These are phyloP conservation scores for Intellagama lesueurii DNA, from an alignment of 2,797 vertebrate species.

Conservation along the genomic window DNA sequence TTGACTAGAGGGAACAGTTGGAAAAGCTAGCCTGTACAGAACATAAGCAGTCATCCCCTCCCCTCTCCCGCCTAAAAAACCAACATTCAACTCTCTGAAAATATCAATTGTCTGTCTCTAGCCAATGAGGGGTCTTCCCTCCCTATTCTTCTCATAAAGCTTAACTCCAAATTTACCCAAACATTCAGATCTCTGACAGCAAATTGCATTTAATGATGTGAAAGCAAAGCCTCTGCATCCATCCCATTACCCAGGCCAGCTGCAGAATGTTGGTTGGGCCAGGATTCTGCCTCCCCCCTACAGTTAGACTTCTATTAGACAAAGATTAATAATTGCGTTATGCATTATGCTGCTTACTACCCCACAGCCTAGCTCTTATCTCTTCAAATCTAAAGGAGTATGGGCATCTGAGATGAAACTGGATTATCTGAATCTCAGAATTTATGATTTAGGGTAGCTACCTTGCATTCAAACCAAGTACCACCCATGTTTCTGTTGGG, in stretches of 20 bases:
- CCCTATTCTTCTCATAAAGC: background rate
- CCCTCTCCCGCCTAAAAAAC: background rate
- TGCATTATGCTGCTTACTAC: background rate
- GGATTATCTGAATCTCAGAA: background rate
- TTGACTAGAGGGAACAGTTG: background rate
- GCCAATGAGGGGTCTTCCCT: background rate
- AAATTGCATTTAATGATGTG: conserved; percentile 12
- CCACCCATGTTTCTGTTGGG: background rate
- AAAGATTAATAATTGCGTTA: conserved; percentile 21
- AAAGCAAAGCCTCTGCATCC: conserved; percentile 14
- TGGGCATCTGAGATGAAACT: background rate
- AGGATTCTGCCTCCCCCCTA: background rate
- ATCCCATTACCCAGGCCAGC: conserved; percentile 24
- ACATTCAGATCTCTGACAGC: conserved; percentile 4
- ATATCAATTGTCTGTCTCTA: background rate
- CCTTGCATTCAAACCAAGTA: background rate
- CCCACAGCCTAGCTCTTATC: background rate
- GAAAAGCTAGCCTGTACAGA: background rate
- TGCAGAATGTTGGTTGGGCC: background rate
- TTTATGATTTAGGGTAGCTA: background rate
- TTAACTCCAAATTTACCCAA: conserved; percentile 12
- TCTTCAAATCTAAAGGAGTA: background rate
- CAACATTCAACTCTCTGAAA: background rate
- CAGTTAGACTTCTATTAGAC: conserved; percentile 18
- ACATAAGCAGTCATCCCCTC: background rate